Conservation (phyloP, 1,140 invertebrate genomes). For the Polypedilum pembai region DNA sequence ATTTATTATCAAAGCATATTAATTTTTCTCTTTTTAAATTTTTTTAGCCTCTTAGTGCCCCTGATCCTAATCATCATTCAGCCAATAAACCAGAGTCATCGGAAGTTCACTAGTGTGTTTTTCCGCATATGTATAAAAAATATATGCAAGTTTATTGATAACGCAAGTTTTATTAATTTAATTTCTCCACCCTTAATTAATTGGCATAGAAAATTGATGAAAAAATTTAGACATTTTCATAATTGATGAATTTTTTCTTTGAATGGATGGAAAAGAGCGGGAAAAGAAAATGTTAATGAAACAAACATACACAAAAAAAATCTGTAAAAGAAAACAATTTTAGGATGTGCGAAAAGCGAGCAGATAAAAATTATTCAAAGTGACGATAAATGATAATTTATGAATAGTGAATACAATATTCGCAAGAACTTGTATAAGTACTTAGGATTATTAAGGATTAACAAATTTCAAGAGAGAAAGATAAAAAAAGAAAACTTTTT, state of each 20-base stretch:
- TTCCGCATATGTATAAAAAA: background rate
- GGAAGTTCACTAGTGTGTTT: conserved; percentile 38
- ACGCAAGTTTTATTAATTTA: background rate
- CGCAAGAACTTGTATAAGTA: background rate
- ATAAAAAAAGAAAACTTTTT: conserved; percentile 12
- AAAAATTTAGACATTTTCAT: background rate
- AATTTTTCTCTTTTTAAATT: conserved; percentile 33
- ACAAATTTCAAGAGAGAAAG: conserved; percentile 2
- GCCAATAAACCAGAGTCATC: conserved; percentile 40
- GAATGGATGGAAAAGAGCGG: background rate
- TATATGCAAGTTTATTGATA: background rate
- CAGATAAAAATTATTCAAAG: background rate
- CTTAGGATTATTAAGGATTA: conserved; percentile 18
- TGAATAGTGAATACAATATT: conserved; percentile 16
- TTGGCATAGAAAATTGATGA: background rate
- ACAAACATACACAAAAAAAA: background rate
- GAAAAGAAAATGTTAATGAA: background rate
- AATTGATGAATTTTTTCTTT: background rate
- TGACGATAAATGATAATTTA: conserved; percentile 19
- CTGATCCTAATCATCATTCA: conserved; percentile 43
- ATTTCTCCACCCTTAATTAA: background rate
- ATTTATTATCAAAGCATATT: background rate
- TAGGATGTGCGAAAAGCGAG: too few relatives aligned
- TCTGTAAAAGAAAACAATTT: background rate
- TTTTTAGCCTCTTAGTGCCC: conserved; percentile 43